Conservation (phyloP, 2,797 vertebrate genomes). For the Simalia tracyae region DNA sequence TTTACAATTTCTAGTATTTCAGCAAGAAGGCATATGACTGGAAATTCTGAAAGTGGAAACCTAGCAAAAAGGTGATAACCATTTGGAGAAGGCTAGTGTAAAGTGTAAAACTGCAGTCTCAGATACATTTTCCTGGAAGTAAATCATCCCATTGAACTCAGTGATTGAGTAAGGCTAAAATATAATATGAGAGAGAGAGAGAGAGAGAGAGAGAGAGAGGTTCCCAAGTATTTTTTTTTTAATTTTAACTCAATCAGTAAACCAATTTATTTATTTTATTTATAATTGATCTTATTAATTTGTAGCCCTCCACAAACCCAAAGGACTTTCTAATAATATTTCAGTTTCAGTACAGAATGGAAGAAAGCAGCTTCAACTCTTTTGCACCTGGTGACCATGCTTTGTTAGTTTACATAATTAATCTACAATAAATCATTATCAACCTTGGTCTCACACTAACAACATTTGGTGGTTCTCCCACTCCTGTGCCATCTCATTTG, state of each 20-base stretch:
- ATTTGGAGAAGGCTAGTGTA: neutral
- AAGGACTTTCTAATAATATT: neutral
- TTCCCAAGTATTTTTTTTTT: neutral
- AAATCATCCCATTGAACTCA: neutral
- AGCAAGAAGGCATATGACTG: neutral
- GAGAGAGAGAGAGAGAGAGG: no score
- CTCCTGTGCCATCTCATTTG: neutral
- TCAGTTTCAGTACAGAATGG: neutral
- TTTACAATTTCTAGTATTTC: neutral
- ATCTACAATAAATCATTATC: neutral
- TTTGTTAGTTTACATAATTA: neutral
- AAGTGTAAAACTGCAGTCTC: neutral
- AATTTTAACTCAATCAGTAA: slow-evolving; percentile 19
- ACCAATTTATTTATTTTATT: slow-evolving; percentile 1
- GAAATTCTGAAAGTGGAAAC: neutral
- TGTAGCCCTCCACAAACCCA: neutral
- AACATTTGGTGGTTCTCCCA: neutral
- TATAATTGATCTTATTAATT: neutral
- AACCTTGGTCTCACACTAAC: neutral
- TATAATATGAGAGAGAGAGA: no score
- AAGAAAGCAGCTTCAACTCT: neutral
- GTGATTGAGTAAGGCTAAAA: slow-evolving; percentile 19
- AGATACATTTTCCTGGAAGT: neutral
- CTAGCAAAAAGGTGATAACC: neutral
- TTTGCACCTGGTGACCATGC: neutral